Conservation (phyloP, 2,797 vertebrate genomes). For the Australoheros facetus region DNA sequence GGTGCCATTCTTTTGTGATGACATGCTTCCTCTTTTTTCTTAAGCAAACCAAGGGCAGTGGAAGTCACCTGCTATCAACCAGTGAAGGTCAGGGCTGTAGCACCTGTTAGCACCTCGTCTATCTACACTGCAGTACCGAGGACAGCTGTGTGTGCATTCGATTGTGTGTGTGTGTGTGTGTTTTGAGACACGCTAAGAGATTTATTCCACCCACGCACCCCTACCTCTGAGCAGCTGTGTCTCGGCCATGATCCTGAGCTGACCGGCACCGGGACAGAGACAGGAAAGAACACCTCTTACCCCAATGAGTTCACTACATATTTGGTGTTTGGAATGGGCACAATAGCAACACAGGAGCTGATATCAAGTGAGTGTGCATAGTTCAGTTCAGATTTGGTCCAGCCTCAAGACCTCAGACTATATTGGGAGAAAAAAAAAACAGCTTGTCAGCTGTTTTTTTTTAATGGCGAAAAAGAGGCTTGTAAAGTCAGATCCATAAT, state of each 20-base stretch:
- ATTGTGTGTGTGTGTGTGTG: slow-evolving; percentile 51
- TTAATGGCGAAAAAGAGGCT: slow-evolving; percentile 47
- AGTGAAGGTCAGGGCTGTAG: slow-evolving; percentile 74
- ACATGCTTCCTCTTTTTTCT: slow-evolving; percentile 74
- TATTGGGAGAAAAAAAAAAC: slow-evolving; percentile 36
- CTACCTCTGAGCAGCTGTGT: slow-evolving; percentile 81
- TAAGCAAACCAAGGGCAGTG: slow-evolving; percentile 75
- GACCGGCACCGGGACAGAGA: slow-evolving; percentile 69
- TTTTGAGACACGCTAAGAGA: slow-evolving; percentile 75
- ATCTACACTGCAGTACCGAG: slow-evolving; percentile 77
- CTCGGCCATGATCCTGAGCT: slow-evolving; percentile 68
- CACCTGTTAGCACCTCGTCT: slow-evolving; percentile 84
- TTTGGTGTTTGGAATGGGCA: slow-evolving; percentile 72
- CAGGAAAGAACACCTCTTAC: slow-evolving; percentile 69
- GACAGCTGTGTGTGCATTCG: slow-evolving; percentile 79
- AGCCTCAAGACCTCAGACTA: slow-evolving; percentile 54
- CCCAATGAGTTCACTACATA: slow-evolving; percentile 60
- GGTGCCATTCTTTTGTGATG: slow-evolving; percentile 71
- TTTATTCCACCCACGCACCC: slow-evolving; percentile 77
- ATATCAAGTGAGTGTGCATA: slow-evolving; percentile 56
- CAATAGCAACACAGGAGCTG: slow-evolving; percentile 50
- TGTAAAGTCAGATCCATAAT: slow-evolving; percentile 60
- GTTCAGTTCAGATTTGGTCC: slow-evolving; percentile 67
- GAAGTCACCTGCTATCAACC: slow-evolving; percentile 81
- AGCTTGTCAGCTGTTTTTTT: slow-evolving; percentile 46